Percentiles rank a stretch among this genome's conserved stretches.
Conservation (phyloP, 2,888 invertebrate species). For the Teinopalpus imperialis region DNA sequence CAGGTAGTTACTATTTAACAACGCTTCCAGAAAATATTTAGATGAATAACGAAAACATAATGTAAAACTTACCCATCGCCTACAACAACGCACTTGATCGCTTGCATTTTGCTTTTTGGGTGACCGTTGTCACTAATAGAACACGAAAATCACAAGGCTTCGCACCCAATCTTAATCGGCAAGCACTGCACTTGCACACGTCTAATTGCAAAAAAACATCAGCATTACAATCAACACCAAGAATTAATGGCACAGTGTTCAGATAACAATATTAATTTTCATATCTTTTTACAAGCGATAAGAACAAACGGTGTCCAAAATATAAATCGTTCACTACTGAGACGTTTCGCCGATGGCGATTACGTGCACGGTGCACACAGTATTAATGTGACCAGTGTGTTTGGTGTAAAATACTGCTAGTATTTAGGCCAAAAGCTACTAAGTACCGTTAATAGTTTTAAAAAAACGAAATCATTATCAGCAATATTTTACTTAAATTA, state of each 20-base stretch:
- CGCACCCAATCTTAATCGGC: constrained; percentile 45
- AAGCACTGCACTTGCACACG: constrained; percentile 64
- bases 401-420: too few species aligned
- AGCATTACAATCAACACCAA: constrained; percentile 65
- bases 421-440: too few species aligned
- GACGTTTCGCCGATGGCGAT: constrained; percentile 54
- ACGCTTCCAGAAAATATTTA: constrained; percentile 42
- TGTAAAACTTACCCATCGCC: constrained; percentile 93
- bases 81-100: constrained; percentile 99
- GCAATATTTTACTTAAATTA: too few species aligned
- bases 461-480: too few species aligned
- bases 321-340: constrained; percentile 44
- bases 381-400: constrained; percentile 14
- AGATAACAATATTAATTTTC: constrained; percentile 63
- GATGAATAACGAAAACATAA: constrained; percentile 15
- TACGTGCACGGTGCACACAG: constrained; percentile 29
- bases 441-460: too few species aligned
- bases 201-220: constrained; percentile 60
- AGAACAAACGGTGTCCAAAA: constrained; percentile 53
- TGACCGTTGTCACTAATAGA: constrained; percentile 58
- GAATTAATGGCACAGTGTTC: constrained; percentile 58
- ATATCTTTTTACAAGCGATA: constrained; percentile 65
- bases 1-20: constrained; percentile 55
- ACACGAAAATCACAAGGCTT: constrained; percentile 62
- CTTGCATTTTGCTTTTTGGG: constrained; percentile 89